Evolutionary conservation across 2,113 vertebrate species (phyloP), one percentile per base, ranked within the genome.

Genomic region (Pseudorhombus dupliciocellatus): DNA sequence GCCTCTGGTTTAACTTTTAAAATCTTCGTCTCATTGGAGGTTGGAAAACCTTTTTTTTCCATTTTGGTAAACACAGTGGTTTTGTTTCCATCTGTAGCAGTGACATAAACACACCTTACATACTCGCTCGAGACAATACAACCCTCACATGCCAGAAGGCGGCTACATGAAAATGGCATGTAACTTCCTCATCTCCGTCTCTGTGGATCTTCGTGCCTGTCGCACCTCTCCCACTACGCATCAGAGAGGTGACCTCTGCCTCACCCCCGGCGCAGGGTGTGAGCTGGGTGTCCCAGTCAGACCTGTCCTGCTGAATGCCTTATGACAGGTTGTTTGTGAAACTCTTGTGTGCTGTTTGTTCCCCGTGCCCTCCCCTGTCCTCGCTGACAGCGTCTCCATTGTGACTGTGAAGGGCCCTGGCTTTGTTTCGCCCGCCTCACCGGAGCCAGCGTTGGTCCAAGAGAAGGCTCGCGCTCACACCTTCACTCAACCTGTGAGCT

Each of bases 311-410:
- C 76, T 90, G 85, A 91, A 93, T 89, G 77, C 84, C 79, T 89
- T 77, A 44, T 88, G 91, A 89, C 88, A 90, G 84, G 75, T 87
- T 92, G 89, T 91, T 92, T 91, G 90, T 87, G 87, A 88, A 91
- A 85, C 89, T 73, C 88, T 83, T 79, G 72, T 72, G 88, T 79
- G 70, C 57, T 91, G 89, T 91, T 92, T 92, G 89, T 90, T 85
- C 79, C 76, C 80, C 48, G 77, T 86, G 68, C 80, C 82, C 87
- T 82, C 81, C 76, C 83, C 58, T 57, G 71, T 75, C 82, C 86
- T 85, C 73, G 76, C 74, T 88, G 84, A 87, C 89, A 81, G 72
- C 72, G 81, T 78, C 59, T 81, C 84, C 75, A 85, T 90, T 91
- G 90, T 90, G 73, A 73, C 37, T 42, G 22, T 77, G 82, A 86